A percentile compares a stretch with the other conserved stretches of the same genome.
Evolutionary conservation across 1,140 invertebrate genomes (phyloP).

Genomic region (Hycleus phaleratus): DNA sequence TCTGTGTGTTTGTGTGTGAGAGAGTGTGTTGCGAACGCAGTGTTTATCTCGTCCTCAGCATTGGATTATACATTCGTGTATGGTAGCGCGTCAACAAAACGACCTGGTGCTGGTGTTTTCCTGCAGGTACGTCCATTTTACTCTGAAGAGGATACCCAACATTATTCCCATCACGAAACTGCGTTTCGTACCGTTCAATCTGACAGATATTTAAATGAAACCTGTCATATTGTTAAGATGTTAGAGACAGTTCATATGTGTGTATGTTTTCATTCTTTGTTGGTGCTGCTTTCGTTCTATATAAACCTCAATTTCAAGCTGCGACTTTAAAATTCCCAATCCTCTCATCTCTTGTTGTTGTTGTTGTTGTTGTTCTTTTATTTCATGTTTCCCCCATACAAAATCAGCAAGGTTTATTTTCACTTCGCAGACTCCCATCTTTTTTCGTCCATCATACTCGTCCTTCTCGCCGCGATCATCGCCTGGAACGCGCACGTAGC

Average conservation of each 20-base stretch:
- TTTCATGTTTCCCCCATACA: no score
- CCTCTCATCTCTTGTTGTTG: no score
- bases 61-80: constrained; percentile 16
- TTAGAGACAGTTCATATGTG: not conserved
- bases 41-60: not conserved
- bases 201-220: constrained; percentile 10
- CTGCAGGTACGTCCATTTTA: constrained; percentile 16
- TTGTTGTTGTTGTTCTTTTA: no score
- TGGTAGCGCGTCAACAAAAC: constrained; percentile 5
- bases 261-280: not conserved
- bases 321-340: no score
- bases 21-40: constrained; percentile 1
- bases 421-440: no score
- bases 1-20: constrained; percentile 9
- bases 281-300: not conserved
- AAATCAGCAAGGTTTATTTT: no score
- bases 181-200: no score
- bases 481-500: no score
- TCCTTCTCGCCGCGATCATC: no score
- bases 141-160: not conserved
- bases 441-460: no score
- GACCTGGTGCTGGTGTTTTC: constrained; percentile 8
- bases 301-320: no score
- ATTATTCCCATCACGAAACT: no score
- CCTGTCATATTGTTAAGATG: constrained; percentile 26